Percentiles rank a stretch among this genome's conserved stretches.
These are phyloP conservation scores for Epinotia bilunana DNA, from an alignment of 2,888 invertebrate genomes.

Conservation along the genomic window DNA sequence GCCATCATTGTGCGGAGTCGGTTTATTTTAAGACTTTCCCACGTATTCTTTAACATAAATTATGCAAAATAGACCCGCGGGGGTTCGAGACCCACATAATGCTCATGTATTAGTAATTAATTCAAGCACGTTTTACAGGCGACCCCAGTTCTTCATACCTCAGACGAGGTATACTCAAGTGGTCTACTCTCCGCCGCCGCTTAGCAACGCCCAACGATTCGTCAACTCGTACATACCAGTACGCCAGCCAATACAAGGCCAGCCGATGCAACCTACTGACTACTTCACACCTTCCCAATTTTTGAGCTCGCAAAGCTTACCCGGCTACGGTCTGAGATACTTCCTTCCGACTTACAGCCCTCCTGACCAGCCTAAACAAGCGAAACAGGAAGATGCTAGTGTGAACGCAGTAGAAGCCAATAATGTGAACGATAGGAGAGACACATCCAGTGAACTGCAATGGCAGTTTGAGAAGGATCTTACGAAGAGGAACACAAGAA, in stretches of 20 bases:
- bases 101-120: conserved; percentile 10
- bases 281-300: conserved; percentile 68
- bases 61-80: conserved; percentile 31
- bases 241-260: conserved; percentile 58
- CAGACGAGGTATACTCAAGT: conserved; percentile 75
- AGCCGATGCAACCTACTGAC: conserved; percentile 51
- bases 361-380: conserved; percentile 54
- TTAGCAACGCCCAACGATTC: conserved; percentile 74
- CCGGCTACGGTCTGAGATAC: conserved; percentile 75
- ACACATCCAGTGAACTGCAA: conserved; percentile 66
- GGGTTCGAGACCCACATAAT: conserved; percentile 31
- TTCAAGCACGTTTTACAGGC: conserved; percentile 59
- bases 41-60: conserved; percentile 22
- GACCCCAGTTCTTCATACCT: conserved; percentile 73
- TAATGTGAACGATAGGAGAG: conserved; percentile 59
- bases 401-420: conserved; percentile 70
- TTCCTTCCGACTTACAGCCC: conserved; percentile 68
- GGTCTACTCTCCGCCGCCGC: conserved; percentile 58
- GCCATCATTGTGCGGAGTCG: conserved; percentile 6
- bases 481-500: conserved; percentile 63
- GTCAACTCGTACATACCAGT: conserved; percentile 73
- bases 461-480: conserved; percentile 77
- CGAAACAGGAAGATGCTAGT: conserved; percentile 69
- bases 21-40: conserved; percentile 32
- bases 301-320: conserved; percentile 71